Base-by-base conservation (phyloP, 2,113 vertebrate genomes). In the Gallinago paraguaiae region DNA sequence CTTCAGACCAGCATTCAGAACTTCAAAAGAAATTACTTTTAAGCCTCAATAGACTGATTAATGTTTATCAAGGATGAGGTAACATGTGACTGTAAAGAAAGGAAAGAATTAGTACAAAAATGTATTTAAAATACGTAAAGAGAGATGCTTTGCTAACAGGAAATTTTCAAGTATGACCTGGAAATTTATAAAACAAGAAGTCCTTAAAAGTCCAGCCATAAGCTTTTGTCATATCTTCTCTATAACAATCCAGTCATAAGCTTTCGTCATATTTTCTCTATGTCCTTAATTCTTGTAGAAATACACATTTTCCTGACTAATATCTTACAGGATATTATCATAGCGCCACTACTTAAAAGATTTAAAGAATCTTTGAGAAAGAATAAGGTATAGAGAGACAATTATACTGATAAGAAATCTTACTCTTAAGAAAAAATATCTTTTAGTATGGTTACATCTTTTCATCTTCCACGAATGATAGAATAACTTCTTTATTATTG, bases 11-110 rank as follows among this genome's bases (percentile, higher is more conserved):
- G 61, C 14, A 84, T 45, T 71, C 35, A 83, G 57, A 88, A 88
- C 60, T 93, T 90, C 56, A 90, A 94, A 96, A 94, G 50, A 86
- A 92, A 81, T 68, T 59, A 81, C 51, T 35, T 93, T 86, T 86
- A 84, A 81, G 10, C 17, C 24, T 78, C 43, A 95, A 92, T 74
- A 83, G 37, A 16, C 56, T 82, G 57, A 87, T 60, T 95, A 87
- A 69, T 53, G 10, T 83, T 94, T 83, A 90, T 94, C 35, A 93
- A 13, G 1, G 57, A 85, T 77, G n/a, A 80, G 33, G 24, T 65
- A 31, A 63, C 69, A 92, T 53, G 33, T 70, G 43, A 39, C 54
- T 53, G 10, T 70, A 90, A 81, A 87, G 41, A 79, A 67, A 50
- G 28, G 35, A 79, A 74, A 77, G 10, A 72, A 51, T 83, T 22